These are phyloP conservation scores for Chrysolina americana DNA, from an alignment of 2,888 invertebrate species.

Conservation along the genomic window DNA sequence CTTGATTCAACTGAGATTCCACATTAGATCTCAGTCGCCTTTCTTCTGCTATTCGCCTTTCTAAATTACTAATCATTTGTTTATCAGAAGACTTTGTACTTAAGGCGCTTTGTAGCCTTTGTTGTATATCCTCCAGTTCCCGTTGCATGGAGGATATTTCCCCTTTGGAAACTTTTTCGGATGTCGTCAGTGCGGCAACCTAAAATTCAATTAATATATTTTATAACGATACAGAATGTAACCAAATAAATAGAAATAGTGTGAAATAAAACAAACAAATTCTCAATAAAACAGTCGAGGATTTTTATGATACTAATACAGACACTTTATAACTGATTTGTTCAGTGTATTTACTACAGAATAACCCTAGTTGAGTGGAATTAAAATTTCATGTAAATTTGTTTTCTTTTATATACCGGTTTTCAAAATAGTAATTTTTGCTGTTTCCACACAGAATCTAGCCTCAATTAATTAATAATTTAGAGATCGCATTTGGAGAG, in stretches of 20 bases:
- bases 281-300: no score
- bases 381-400: no score
- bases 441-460: no score
- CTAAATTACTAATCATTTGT: slow-evolving; percentile 81
- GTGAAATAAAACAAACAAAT: no score
- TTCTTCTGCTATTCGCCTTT: slow-evolving; percentile 89
- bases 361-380: no score
- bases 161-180: slow-evolving; percentile 78
- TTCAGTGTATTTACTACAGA: no score
- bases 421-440: no score
- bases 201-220: slow-evolving; percentile 63
- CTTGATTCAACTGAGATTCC: slow-evolving; percentile 82
- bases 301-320: no score
- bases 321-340: no score
- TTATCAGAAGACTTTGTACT: slow-evolving; percentile 84
- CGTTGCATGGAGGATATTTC: slow-evolving; percentile 86
- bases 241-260: background rate
- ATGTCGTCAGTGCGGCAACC: slow-evolving; percentile 75
- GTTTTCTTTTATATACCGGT: no score
- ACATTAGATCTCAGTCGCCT: slow-evolving; percentile 81
- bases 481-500: no score
- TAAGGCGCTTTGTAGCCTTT: slow-evolving; percentile 82
- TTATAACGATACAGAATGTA: background rate
- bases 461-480: no score
- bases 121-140: slow-evolving; percentile 90